phyloP scores from a whole-genome alignment of 2,797 vertebrate species.

The Babyrousa celebensis region DNA sequence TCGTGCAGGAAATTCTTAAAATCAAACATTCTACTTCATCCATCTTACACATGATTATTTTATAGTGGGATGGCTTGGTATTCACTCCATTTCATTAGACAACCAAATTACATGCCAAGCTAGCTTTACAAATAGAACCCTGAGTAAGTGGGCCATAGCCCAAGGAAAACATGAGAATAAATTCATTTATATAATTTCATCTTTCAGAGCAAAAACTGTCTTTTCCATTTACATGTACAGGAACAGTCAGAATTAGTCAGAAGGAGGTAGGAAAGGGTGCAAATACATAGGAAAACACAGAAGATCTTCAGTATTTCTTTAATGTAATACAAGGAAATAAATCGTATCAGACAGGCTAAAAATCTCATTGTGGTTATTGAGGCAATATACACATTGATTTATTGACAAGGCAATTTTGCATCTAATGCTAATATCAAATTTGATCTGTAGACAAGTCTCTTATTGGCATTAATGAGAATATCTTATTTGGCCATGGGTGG shows the following conservation, averaged over 20 bases:
- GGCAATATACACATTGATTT: constrained; percentile 64
- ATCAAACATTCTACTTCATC: constrained; percentile 31
- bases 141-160: constrained; percentile 72
- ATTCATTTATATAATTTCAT: constrained; percentile 79
- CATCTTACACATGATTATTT: constrained; percentile 62
- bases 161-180: constrained; percentile 75
- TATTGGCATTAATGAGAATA: constrained; percentile 40
- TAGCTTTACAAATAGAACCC: constrained; percentile 73
- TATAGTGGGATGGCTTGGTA: constrained; percentile 68
- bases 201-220: constrained; percentile 70
- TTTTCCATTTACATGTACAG: constrained; percentile 59
- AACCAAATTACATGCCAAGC: constrained; percentile 78
- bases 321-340: constrained; percentile 68
- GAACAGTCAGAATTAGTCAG: constrained; percentile 53
- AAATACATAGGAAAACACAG: constrained; percentile 58
- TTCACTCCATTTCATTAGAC: constrained; percentile 78
- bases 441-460: constrained; percentile 16
- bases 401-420: constrained; percentile 58
- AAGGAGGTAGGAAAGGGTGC: constrained; percentile 19
- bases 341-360: constrained; percentile 62
- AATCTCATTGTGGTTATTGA: constrained; percentile 71
- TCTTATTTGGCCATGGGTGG: neutral
- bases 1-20: constrained; percentile 48
- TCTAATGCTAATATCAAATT: constrained; percentile 63
- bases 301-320: constrained; percentile 50